Conservation (phyloP, 2,797 vertebrate genomes). For the Saxicola maurus region DNA sequence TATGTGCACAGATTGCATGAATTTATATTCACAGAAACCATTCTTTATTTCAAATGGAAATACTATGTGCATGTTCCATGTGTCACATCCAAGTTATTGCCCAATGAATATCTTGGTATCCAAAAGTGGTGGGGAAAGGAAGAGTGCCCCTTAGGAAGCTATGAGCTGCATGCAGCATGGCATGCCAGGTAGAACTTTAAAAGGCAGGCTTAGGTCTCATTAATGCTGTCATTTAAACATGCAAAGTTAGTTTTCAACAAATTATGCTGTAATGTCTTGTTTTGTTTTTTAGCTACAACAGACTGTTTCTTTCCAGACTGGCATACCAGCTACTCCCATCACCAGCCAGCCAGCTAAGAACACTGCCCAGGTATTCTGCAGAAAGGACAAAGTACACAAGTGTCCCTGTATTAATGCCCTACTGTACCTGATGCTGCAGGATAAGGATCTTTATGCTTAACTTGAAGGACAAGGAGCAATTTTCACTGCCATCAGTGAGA, state of each 20-base stretch:
- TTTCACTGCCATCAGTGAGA: neutral
- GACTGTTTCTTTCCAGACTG: neutral
- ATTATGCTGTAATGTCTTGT: neutral
- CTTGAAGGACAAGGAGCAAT: neutral
- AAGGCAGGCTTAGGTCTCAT: neutral
- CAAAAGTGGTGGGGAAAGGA: neutral
- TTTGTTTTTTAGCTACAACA: neutral
- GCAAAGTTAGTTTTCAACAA: neutral
- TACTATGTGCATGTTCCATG: rapidly evolving
- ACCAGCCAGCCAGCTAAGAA: neutral
- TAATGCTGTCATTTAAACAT: neutral
- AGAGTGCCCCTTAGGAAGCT: neutral
- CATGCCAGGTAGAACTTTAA: neutral
- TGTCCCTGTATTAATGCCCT: neutral
- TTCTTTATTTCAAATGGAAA: neutral
- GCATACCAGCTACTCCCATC: neutral
- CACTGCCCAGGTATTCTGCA: neutral
- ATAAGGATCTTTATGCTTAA: neutral
- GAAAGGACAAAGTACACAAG: neutral
- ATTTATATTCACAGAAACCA: neutral
- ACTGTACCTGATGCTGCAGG: neutral
- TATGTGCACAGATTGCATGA: neutral
- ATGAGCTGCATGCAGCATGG: neutral
- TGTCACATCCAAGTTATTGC: neutral
- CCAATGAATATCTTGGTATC: neutral